Base-by-base conservation (phyloP, 2,113 vertebrate genomes). In the Sander lucioperca region DNA sequence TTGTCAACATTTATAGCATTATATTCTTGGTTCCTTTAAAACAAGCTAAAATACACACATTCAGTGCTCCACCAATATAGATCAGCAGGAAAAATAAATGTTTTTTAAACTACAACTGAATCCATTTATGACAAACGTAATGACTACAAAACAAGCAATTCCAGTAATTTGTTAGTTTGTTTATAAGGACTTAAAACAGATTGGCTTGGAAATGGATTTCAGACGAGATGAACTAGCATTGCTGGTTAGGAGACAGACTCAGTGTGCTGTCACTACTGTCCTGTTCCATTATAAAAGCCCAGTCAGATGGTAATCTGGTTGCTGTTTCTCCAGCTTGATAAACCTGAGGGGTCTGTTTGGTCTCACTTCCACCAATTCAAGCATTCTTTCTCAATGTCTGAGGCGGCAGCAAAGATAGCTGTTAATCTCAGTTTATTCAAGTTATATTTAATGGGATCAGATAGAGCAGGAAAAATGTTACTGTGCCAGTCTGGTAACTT, bases 231-330 rank as follows among this genome's bases (percentile, higher is more conserved):
- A 75, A 75, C 47, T 57, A 54, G n/a, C 61, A 72, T 48, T 72
- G 61, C 61, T 77, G 61, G 54, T 72, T 68, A 68, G 71, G 79
- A 82, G 78, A 67, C 21, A 48, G 54, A 72, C 43, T 61, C 69
- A 14, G 48, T 54, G 48, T 67, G 71, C 75, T 62, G 76, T 79
- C 18, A 0, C 65, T 36, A 66, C 66, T 54, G 54, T 74, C 63
- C 50, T 59, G 74, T 59, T 74, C 69, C 19, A 73, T 77, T 74
- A 76, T 65, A 62, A 47, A 61, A 62, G 23, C 39, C 72, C 18
- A 58, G 51, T 84, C 77, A 77, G 73, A 73, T 80, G 73, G 62
- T 51, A 50, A 56, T 63, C 58, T 76, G 19, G 76, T 68, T 80
- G 45, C 23, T n/a, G 25, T 51, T 57, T 57, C 16, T n/a, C 2